phyloP scores from a whole-genome alignment of 64 coral and sea anemone genomes.

The Catalaphyllia jardinei region DNA sequence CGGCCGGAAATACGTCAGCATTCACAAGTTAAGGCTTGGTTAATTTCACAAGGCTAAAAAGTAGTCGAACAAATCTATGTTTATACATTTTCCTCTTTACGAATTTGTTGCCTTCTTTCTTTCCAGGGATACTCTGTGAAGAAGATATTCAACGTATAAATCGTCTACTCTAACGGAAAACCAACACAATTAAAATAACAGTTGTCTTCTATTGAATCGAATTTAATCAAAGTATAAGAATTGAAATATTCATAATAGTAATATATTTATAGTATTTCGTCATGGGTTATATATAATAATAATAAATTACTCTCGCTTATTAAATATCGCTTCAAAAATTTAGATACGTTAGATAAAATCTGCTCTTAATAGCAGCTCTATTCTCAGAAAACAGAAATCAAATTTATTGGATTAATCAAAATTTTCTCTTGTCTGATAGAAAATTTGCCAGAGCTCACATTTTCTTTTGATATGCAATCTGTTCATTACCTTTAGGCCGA shows the following conservation, averaged over 20 bases:
- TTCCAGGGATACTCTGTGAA: constrained; percentile 79
- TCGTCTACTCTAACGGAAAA: constrained; percentile 15
- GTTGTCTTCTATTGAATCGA: neutral
- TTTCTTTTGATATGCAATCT: neutral
- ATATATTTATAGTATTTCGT: neutral
- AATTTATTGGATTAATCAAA: too few relatives aligned
- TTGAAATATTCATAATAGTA: constrained; percentile 6
- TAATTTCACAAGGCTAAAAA: too few relatives aligned
- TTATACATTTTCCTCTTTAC: neutral
- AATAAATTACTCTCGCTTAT: too few relatives aligned
- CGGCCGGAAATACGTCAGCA: too few relatives aligned
- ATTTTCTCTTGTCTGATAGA: too few relatives aligned
- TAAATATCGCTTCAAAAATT: too few relatives aligned
- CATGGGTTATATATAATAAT: neutral
- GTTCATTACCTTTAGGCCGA: neutral
- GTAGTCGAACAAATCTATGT: neutral
- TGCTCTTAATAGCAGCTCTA: too few relatives aligned
- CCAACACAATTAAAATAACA: neutral
- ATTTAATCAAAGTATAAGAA: neutral
- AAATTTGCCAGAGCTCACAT: neutral
- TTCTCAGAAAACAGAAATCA: too few relatives aligned
- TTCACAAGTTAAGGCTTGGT: too few relatives aligned
- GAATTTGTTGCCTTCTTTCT: neutral
- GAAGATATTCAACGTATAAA: constrained; percentile 84
- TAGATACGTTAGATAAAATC: too few relatives aligned